Percentiles rank a stretch among this genome's conserved stretches.
These are phyloP conservation scores for Agonum fuliginosum DNA, from an alignment of 2,888 invertebrate species.

Conservation along the genomic window DNA sequence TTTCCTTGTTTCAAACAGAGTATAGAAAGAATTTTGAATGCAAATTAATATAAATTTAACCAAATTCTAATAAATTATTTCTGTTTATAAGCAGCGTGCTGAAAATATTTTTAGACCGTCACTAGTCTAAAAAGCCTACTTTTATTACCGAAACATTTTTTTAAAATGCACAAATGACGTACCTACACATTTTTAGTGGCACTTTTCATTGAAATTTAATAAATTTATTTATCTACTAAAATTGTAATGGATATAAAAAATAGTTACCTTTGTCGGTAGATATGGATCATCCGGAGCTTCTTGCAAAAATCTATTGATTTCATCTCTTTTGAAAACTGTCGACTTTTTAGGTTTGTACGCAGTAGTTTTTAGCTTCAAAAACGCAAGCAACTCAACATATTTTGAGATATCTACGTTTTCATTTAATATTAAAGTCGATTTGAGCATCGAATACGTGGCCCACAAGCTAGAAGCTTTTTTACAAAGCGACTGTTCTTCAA, in stretches of 20 bases:
- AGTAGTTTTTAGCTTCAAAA: slow-evolving; percentile 19
- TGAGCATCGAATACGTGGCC: slow-evolving; percentile 40
- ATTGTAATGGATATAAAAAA: not conserved
- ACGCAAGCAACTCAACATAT: slow-evolving; percentile 42
- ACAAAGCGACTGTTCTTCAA: not conserved
- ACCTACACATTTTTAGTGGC: too few species aligned
- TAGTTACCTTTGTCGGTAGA: slow-evolving; percentile 38
- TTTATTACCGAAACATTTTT: too few species aligned
- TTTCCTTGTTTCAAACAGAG: too few species aligned
- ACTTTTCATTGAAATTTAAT: too few species aligned
- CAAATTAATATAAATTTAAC: too few species aligned
- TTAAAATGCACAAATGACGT: too few species aligned
- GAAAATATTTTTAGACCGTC: too few species aligned
- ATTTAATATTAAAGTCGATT: slow-evolving; percentile 33
- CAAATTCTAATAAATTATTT: too few species aligned
- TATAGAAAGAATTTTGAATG: too few species aligned
- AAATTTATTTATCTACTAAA: too few species aligned
- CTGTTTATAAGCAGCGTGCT: too few species aligned
- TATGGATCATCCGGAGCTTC: slow-evolving; percentile 26
- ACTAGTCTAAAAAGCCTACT: too few species aligned
- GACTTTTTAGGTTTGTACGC: slow-evolving; percentile 33
- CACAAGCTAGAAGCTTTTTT: slow-evolving; percentile 26
- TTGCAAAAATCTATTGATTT: slow-evolving; percentile 35
- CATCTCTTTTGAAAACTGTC: slow-evolving; percentile 14
- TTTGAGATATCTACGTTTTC: slow-evolving; percentile 19